A percentile compares a stretch with the other conserved stretches of the same genome.
Conservation (phyloP, 2,888 invertebrate genomes). For the Antitype chi region DNA sequence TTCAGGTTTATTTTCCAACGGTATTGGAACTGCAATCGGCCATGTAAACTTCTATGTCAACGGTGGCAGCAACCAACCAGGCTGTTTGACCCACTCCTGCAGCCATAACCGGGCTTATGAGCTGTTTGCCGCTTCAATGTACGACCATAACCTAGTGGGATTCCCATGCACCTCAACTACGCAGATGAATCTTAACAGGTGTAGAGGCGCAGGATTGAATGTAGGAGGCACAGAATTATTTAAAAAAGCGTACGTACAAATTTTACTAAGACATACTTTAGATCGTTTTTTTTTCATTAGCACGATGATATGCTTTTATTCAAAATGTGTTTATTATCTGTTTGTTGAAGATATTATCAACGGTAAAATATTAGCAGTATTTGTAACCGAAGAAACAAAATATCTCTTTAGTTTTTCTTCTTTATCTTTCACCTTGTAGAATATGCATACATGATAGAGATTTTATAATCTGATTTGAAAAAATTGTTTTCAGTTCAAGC, state of each 20-base stretch:
- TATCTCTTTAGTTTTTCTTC: neutral
- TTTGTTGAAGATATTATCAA: neutral
- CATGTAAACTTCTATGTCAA: constrained; percentile 97
- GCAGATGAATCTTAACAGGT: constrained; percentile 72
- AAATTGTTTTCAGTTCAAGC: neutral
- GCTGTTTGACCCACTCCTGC: constrained; percentile 76
- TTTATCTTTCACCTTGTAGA: neutral
- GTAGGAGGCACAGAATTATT: constrained; percentile 73
- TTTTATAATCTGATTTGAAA: neutral
- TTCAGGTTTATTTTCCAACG: constrained; percentile 79
- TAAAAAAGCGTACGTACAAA: constrained; percentile 71
- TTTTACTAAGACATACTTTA: neutral
- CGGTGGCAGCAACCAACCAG: constrained; percentile 93
- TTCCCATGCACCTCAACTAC: constrained; percentile 67
- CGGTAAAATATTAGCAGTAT: neutral
- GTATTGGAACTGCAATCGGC: constrained; percentile 94
- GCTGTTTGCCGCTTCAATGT: constrained; percentile 75
- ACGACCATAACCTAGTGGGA: constrained; percentile 68
- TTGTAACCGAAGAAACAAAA: neutral
- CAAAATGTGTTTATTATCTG: neutral
- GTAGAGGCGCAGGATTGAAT: constrained; percentile 68
- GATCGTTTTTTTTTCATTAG: neutral
- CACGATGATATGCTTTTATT: neutral
- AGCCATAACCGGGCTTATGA: constrained; percentile 79
- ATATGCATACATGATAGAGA: neutral